Evolutionary conservation across 1,140 invertebrate genomes (phyloP), one percentile per base, ranked within the genome.

Genomic region (Drosophila nigromelanica): DNA sequence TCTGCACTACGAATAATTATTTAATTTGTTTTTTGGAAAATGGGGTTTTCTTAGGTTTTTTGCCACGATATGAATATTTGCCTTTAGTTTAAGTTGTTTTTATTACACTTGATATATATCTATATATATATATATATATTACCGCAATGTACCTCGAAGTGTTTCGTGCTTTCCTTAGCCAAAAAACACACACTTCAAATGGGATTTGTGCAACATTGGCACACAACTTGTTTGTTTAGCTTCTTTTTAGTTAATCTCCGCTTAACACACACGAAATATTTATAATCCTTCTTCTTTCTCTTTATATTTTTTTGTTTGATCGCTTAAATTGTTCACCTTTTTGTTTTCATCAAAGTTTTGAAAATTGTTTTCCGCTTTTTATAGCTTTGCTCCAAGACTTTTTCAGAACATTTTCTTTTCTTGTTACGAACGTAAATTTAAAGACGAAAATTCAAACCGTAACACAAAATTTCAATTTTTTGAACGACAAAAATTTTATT

Each of bases 1-100:
- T 45, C 51, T 58, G 63, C 83, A 87, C 82, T 87, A 86, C 82
- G 77, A 87, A 82, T 87, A 77, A 76, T 78, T 87, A 62, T 66
- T 78, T 78, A 61, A 61, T 78, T 81, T 80, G 4, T 14, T 40
- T 6, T 18, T 47, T 71, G 27, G 74, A 72, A 81, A 86, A 74
- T 62, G 48, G 56, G 59, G 59, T 70, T 59, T 75, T 43, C 51
- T 50, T 55, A 72, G 70, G 74, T 64, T 60, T 48, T 55, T 47
- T 21, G 5, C 64, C 81, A 78, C 81, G 78, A 86, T 86, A 86
- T 86, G 81, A 86, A 86, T 77, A 86, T 68, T 86, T 67, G 54
- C 54, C 70, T 80, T 77, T 80, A 68, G 43, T 73, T 83, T 72
- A 64, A 72, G 62, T 78, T 61, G 40, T 59, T 43, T 47, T 67